Evolutionary conservation across 2,797 vertebrate genomes (phyloP).

Genomic region (Lindbergichthys nudifrons): DNA sequence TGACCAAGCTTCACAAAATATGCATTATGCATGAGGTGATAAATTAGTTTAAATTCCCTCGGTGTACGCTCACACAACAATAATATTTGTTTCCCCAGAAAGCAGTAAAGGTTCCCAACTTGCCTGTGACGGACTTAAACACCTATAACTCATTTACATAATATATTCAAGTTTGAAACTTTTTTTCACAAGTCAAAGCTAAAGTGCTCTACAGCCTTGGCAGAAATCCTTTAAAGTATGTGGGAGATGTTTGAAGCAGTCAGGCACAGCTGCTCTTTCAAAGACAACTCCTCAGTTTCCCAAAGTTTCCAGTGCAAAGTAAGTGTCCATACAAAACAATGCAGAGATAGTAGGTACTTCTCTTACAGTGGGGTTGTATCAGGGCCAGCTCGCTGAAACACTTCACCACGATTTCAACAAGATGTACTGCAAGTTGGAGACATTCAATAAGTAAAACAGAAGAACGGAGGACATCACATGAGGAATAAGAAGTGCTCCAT

Average conservation of each 20-base stretch:
- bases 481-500: constrained; percentile 12
- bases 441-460: constrained; percentile 43
- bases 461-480: constrained; percentile 19
- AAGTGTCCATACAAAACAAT: constrained; percentile 5
- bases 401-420: constrained; percentile 14
- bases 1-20: not conserved
- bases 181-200: not conserved
- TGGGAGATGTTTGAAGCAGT: not conserved
- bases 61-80: not conserved
- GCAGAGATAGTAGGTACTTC: not conserved
- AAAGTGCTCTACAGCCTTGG: not conserved
- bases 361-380: not conserved
- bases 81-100: not conserved
- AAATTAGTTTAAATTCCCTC: not conserved
- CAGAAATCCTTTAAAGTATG: constrained; percentile 10
- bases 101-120: not conserved
- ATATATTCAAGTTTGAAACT: not conserved
- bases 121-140: not conserved
- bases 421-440: constrained; percentile 26
- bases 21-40: not conserved
- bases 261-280: not conserved
- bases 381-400: constrained; percentile 11
- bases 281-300: not conserved
- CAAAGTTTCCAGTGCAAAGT: not conserved
- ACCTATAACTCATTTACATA: constrained; percentile 16